A percentile compares a stretch with the other conserved stretches of the same genome.
Conservation (phyloP, 2,113 vertebrate genomes). For the Tachuris rubrigastra region DNA sequence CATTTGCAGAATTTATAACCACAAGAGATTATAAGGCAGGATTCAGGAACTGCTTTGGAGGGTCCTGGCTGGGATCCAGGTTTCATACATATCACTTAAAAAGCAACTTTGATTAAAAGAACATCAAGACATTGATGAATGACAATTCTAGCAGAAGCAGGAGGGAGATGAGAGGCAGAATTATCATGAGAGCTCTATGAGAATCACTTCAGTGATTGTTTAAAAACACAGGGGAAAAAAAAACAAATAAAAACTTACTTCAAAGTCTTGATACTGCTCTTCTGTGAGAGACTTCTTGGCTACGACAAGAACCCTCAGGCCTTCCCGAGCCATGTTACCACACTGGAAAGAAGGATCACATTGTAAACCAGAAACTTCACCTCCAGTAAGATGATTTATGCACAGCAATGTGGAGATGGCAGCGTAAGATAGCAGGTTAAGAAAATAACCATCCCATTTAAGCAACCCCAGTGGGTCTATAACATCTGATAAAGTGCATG, state of each 20-base stretch:
- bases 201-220: neutral
- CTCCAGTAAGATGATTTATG: constrained; percentile 1
- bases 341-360: constrained; percentile 77
- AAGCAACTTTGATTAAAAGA: constrained; percentile 1
- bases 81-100: neutral
- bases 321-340: constrained; percentile 97
- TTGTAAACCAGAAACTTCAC: neutral
- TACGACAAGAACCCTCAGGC: constrained; percentile 92
- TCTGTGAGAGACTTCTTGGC: constrained; percentile 96
- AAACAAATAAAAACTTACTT: constrained; percentile 75
- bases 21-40: neutral
- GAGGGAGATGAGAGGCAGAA: neutral
- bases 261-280: constrained; percentile 97
- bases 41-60: neutral
- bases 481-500: constrained; percentile 32
- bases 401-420: neutral
- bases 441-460: neutral
- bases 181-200: neutral
- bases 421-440: neutral
- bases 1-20: neutral
- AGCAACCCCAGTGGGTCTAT: neutral
- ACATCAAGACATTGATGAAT: neutral
- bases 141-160: neutral
- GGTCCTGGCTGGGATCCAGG: neutral
- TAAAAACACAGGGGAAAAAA: neutral